Percentiles rank a stretch among this genome's conserved stretches.
Evolutionary conservation across 2,797 vertebrate genomes (phyloP).

Genomic region (Tinamus major): DNA sequence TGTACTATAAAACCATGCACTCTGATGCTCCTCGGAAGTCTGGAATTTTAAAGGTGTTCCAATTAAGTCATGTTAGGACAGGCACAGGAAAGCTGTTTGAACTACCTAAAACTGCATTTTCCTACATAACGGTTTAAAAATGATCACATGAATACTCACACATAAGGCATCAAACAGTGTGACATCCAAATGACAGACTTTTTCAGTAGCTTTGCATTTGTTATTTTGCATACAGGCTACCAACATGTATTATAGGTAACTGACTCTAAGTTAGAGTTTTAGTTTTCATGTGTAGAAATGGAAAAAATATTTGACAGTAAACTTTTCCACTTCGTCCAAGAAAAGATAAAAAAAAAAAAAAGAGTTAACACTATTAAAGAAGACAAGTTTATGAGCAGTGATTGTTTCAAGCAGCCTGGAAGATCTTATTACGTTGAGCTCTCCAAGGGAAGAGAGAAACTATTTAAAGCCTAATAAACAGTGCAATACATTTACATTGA

Average conservation of each 20-base stretch:
- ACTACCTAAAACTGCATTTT: not conserved
- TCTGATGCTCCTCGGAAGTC: not conserved
- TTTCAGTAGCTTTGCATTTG: not conserved
- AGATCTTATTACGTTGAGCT: not conserved
- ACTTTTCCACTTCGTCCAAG: not conserved
- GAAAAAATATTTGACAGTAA: not conserved
- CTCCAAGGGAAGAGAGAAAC: not conserved
- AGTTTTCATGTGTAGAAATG: not conserved
- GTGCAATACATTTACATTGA: not conserved
- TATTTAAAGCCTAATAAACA: not conserved
- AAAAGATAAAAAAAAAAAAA: not conserved
- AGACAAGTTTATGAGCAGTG: not conserved
- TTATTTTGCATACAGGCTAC: not conserved
- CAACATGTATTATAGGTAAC: fast-evolving
- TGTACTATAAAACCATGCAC: not conserved
- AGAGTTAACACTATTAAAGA: not conserved
- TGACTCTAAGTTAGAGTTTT: not conserved
- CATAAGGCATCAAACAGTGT: not conserved
- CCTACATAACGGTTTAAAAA: not conserved
- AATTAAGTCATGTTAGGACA: not conserved
- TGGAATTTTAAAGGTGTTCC: not conserved
- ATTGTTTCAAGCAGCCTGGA: not conserved
- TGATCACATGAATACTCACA: not conserved
- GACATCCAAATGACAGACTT: not conserved
- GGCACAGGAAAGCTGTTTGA: not conserved